Conservation (phyloP, 2,797 vertebrate genomes). For the Pithecia hirsuta region DNA sequence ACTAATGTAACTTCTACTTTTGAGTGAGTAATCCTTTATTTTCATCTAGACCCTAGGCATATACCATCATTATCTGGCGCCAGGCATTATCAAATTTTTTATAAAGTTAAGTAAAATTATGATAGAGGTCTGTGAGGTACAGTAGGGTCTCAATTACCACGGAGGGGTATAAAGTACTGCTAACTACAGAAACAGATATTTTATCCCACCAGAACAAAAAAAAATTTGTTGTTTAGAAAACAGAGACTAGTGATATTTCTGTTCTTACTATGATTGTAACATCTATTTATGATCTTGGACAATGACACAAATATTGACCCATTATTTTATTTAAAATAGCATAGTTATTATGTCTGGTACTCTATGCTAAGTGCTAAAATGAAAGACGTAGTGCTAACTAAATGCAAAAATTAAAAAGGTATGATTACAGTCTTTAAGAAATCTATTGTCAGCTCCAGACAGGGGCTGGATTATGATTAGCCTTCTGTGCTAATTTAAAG, state of each 20-base stretch:
- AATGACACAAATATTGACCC: background rate
- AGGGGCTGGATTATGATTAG: background rate
- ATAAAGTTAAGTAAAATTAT: background rate
- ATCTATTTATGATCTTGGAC: background rate
- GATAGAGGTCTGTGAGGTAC: background rate
- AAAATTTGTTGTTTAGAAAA: background rate
- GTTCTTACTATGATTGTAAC: background rate
- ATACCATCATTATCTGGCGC: conserved; percentile 41
- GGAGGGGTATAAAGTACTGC: background rate
- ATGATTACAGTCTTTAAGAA: background rate
- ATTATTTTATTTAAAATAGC: background rate
- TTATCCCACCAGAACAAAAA: background rate
- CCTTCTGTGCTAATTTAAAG: background rate
- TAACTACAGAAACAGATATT: conserved; percentile 17
- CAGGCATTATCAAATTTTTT: conserved; percentile 32
- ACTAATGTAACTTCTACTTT: conserved; percentile 78
- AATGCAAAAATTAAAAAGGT: background rate
- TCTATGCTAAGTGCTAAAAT: background rate
- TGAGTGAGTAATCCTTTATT: conserved; percentile 75
- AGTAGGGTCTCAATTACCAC: background rate
- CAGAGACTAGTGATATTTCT: background rate
- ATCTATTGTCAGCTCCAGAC: background rate
- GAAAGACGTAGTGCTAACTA: background rate
- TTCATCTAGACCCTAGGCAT: conserved; percentile 70
- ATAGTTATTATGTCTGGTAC: background rate